Evolutionary conservation across 2,888 invertebrate species (phyloP), one percentile per base, ranked within the genome.

Genomic region (Scaeva pyrastri): DNA sequence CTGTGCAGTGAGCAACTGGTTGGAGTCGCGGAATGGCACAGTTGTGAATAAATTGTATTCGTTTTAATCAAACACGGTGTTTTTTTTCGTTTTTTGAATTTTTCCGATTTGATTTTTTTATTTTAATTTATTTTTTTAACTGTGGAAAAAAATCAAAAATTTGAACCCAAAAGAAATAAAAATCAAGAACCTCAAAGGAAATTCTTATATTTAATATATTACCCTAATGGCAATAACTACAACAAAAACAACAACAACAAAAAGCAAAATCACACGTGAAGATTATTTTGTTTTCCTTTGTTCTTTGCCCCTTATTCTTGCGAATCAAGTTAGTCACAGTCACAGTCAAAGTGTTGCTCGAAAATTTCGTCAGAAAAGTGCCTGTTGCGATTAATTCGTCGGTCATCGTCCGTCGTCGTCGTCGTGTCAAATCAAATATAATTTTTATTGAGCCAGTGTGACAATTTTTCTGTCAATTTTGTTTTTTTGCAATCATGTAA

Each of bases 1-100:
- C 80, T 62, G 75, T 76, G 72, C 84, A 68, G 50, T 68, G 68
- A 68, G 52, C 50, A 85, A 80, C 80, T 80, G 84, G 58, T 73
- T 71, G 72, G 48, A 45, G 68, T 50, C 52, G n/a, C 55, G 75
- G 71, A 39, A 66, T 48, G 43, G 45, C 56, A 36, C 70, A 82
- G 14, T 66, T 31, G 60, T 39, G 26, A 52, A 31, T 31, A 31
- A 52, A 76, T 75, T n/a, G 31, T 76, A 60, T 71, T 68, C 66
- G 72, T 52, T 31, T 50, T 21, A 7, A 58, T n/a, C n/a, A n/a
- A n/a, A n/a, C n/a, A 41, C 50, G 68, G 66, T 75, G 74, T 6
- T 58, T 66, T 50, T 14, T 56, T 41, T 64, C 8, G 11, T 36
- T 4, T 23, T 52, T 36, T 26, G 1, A n/a, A 23, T 50, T 55